Conservation (phyloP, 1,140 invertebrate genomes). For the Listronotus oregonensis region DNA sequence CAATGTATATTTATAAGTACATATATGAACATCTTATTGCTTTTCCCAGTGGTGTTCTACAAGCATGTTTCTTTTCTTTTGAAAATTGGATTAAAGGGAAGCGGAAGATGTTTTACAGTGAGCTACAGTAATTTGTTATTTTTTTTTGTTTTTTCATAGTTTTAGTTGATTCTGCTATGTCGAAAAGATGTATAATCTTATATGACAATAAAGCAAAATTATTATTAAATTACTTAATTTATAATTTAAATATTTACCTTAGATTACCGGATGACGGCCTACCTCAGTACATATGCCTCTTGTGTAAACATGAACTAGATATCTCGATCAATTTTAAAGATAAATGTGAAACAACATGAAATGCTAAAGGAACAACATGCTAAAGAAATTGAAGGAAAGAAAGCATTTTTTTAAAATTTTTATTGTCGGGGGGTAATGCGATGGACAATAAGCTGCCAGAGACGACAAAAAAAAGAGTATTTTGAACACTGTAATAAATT, state of each 20-base stretch:
- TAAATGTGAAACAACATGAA: constrained; percentile 8
- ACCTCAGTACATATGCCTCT: constrained; percentile 3
- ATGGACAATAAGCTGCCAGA: not conserved
- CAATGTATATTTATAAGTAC: too few species aligned
- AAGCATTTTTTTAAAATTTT: not conserved
- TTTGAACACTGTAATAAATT: not conserved
- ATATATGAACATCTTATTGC: too few species aligned
- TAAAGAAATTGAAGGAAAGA: constrained; percentile 4
- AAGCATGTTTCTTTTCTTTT: too few species aligned
- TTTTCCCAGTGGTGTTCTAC: too few species aligned
- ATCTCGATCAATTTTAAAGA: constrained; percentile 9
- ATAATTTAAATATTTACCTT: not conserved
- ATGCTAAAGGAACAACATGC: constrained; percentile 1
- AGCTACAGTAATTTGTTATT: too few species aligned
- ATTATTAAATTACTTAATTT: not conserved
- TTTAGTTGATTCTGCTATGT: too few species aligned
- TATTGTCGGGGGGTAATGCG: not conserved
- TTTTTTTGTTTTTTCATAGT: too few species aligned
- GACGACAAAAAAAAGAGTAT: not conserved
- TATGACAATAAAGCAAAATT: not conserved
- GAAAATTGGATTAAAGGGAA: too few species aligned
- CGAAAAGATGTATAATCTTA: too few species aligned
- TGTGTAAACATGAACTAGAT: constrained; percentile 13
- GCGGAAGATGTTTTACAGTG: too few species aligned
- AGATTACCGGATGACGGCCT: constrained; percentile 3